Evolutionary conservation across 2,113 vertebrate genomes (phyloP).

Genomic region (Myrmophylax atrothorax): DNA sequence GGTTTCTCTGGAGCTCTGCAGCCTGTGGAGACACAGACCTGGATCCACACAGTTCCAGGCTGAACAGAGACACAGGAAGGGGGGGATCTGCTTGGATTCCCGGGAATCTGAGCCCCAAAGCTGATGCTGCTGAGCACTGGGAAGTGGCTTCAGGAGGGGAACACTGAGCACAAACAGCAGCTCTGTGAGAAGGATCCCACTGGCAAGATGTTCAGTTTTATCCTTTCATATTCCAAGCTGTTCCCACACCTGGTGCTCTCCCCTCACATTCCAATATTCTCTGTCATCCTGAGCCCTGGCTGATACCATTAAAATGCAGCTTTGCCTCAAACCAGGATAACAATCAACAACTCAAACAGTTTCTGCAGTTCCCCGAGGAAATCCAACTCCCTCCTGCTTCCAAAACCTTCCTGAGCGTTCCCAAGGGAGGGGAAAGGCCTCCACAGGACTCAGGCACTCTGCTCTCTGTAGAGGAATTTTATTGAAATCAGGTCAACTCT

Average conservation of each 20-base stretch:
- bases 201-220: not conserved
- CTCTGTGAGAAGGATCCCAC: not conserved
- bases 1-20: not conserved
- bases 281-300: not conserved
- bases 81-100: not conserved
- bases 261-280: not conserved
- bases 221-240: not conserved
- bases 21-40: not conserved
- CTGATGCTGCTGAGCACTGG: not conserved
- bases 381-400: not conserved
- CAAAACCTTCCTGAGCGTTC: fast-evolving
- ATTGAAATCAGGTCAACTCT: slow-evolving; percentile 34
- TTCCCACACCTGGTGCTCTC: not conserved
- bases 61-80: not conserved
- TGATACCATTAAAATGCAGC: fast-evolving
- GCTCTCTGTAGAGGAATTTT: slow-evolving; percentile 46
- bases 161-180: not conserved
- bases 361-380: not conserved
- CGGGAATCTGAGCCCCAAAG: fast-evolving
- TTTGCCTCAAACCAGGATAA: not conserved
- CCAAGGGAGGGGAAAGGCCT: not conserved
- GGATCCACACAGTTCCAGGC: not conserved
- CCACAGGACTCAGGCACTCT: not conserved
- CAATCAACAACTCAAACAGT: not conserved
- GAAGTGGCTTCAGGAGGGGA: not conserved